These are phyloP conservation scores for Regulus satrapa DNA, from an alignment of 2,113 vertebrate species.

Conservation along the genomic window DNA sequence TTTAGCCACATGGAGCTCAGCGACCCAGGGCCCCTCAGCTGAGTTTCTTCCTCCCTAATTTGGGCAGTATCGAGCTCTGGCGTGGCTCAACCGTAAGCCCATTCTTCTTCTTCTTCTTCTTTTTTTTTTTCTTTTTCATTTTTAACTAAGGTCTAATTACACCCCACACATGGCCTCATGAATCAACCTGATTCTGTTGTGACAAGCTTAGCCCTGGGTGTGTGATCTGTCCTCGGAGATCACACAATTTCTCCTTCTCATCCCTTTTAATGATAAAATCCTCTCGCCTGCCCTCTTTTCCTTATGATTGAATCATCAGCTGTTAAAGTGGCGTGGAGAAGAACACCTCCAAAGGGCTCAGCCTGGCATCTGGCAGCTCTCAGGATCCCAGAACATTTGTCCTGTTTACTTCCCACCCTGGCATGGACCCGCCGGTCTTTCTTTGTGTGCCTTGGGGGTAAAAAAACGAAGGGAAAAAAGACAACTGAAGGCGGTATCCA, in stretches of 20 bases:
- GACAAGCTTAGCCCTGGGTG: constrained; percentile 23
- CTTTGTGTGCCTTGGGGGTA: neutral
- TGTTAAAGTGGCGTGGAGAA: neutral
- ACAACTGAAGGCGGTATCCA: neutral
- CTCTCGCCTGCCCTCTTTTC: neutral
- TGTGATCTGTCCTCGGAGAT: constrained; percentile 22
- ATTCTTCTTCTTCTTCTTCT: neutral
- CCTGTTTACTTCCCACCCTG: neutral
- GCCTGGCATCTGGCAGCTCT: neutral
- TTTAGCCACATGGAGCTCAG: neutral
- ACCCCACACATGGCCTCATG: neutral
- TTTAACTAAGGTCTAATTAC: constrained; percentile 11
- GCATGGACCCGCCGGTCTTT: neutral
- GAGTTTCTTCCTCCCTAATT: neutral
- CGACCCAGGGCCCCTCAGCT: neutral
- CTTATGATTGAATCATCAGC: neutral
- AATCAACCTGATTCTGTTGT: constrained; percentile 47
- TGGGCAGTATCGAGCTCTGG: neutral
- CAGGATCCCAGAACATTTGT: neutral
- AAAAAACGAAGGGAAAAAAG: neutral
- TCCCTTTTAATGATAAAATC: neutral
- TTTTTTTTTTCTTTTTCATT: neutral
- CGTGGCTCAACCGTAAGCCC: neutral
- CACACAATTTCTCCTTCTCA: constrained; percentile 4
- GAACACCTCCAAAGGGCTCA: constrained; percentile 3